phyloP scores from a whole-genome alignment of 2,113 vertebrate genomes.

The Pseudorectes ferrugineus region DNA sequence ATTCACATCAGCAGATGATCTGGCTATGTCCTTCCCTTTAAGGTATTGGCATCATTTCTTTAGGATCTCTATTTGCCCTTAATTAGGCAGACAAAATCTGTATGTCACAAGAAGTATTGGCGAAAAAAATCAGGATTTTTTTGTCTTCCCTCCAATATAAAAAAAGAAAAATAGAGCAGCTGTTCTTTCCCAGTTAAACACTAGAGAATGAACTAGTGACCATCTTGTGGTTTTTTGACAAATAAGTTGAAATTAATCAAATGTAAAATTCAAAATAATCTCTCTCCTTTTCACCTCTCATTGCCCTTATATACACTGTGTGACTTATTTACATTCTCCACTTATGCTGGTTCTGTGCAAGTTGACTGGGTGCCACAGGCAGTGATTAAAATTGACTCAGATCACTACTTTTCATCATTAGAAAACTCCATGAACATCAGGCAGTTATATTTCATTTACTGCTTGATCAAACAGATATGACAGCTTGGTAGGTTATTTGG shows the following conservation, averaged over 20 bases:
- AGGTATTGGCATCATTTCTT: not conserved
- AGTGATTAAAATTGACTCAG: not conserved
- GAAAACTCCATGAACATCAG: not conserved
- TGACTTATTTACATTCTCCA: not conserved
- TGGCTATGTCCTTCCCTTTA: not conserved
- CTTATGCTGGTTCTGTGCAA: not conserved
- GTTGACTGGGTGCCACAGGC: not conserved
- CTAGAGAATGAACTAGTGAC: not conserved
- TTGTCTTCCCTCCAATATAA: not conserved
- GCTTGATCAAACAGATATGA: not conserved
- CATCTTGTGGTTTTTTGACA: not conserved
- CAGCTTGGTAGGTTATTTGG: not conserved
- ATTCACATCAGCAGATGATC: not conserved
- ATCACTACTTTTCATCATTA: not conserved
- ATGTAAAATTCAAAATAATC: not conserved
- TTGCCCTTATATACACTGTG: not conserved
- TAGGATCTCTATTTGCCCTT: not conserved
- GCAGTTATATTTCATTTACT: constrained; percentile 8
- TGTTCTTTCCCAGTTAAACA: not conserved
- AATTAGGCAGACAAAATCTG: not conserved
- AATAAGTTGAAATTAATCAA: not conserved
- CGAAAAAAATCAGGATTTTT: not conserved
- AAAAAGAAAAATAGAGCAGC: not conserved
- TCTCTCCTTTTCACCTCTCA: not conserved
- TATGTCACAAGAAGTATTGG: not conserved